Evolutionary conservation across 2,113 vertebrate genomes (phyloP).

Genomic region (Dipodomys ordii): DNA sequence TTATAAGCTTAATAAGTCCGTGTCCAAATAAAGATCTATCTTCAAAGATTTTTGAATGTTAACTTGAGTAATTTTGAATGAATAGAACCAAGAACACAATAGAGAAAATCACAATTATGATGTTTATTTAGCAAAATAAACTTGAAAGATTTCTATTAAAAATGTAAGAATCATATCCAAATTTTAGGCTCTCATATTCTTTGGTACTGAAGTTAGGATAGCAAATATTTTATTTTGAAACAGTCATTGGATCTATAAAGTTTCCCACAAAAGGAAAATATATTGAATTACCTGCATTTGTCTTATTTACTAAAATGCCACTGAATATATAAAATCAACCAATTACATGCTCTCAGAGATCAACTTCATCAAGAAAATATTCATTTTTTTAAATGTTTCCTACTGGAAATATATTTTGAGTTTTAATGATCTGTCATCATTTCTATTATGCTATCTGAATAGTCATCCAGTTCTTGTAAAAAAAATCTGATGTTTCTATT

Average conservation of each 20-base stretch:
- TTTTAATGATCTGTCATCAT: conserved; percentile 1
- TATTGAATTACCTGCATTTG: conserved; percentile 11
- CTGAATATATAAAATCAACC: conserved; percentile 3
- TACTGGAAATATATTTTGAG: conserved; percentile 16
- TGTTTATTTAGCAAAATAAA: conserved; percentile 89
- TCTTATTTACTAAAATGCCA: conserved; percentile 35
- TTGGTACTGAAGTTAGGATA: conserved; percentile 72
- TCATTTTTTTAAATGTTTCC: neutral
- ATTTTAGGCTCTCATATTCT: conserved; percentile 64
- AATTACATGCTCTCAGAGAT: neutral
- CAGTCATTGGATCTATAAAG: conserved; percentile 39
- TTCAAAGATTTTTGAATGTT: conserved; percentile 39
- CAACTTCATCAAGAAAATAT: neutral
- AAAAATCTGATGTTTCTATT: neutral
- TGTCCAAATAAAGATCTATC: conserved; percentile 14
- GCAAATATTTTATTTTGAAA: conserved; percentile 62
- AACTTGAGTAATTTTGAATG: neutral
- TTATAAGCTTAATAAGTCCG: conserved; percentile 45
- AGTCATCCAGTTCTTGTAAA: neutral
- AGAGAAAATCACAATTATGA: conserved; percentile 71
- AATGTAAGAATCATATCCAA: conserved; percentile 64
- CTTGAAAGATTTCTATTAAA: conserved; percentile 78
- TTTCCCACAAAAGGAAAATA: conserved; percentile 56
- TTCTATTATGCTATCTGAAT: conserved; percentile 24
- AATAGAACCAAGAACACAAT: conserved; percentile 34